Evolutionary conservation across 2,888 invertebrate genomes (phyloP).

Genomic region (Plusia festucae): DNA sequence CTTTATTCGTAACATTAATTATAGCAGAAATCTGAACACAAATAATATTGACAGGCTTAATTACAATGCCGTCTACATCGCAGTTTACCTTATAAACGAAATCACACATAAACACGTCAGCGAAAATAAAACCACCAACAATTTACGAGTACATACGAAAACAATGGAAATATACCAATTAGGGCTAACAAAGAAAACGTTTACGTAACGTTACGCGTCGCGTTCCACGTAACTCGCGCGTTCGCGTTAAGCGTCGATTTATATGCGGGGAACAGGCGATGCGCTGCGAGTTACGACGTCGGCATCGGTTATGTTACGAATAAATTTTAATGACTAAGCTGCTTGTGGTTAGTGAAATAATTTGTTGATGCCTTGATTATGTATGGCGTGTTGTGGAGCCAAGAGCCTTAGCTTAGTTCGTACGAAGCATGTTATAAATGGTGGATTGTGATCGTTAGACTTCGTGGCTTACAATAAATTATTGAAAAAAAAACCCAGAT

Average conservation of each 20-base stretch:
- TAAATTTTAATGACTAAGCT: constrained; percentile 54
- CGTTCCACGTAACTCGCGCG: constrained; percentile 45
- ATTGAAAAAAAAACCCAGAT: too few species aligned
- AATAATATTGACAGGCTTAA: not conserved
- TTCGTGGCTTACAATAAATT: not conserved
- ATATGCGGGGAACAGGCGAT: constrained; percentile 51
- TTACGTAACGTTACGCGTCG: constrained; percentile 48
- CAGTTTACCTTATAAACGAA: not conserved
- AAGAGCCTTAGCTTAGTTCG: not conserved
- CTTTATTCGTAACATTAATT: not conserved
- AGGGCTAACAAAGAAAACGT: constrained; percentile 54
- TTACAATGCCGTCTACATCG: not conserved
- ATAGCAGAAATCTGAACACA: not conserved
- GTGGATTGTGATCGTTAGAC: not conserved
- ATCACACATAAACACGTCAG: constrained; percentile 19
- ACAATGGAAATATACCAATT: constrained; percentile 57
- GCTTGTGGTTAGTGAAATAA: constrained; percentile 41
- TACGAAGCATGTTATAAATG: not conserved
- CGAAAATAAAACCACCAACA: constrained; percentile 30
- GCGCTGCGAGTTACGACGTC: constrained; percentile 53
- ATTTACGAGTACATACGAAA: constrained; percentile 34
- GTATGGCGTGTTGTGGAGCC: not conserved
- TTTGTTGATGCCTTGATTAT: constrained; percentile 22
- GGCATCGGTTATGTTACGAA: constrained; percentile 52
- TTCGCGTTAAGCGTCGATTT: constrained; percentile 52